Conservation (phyloP, 2,113 vertebrate species). For the Osmerus eperlanus region DNA sequence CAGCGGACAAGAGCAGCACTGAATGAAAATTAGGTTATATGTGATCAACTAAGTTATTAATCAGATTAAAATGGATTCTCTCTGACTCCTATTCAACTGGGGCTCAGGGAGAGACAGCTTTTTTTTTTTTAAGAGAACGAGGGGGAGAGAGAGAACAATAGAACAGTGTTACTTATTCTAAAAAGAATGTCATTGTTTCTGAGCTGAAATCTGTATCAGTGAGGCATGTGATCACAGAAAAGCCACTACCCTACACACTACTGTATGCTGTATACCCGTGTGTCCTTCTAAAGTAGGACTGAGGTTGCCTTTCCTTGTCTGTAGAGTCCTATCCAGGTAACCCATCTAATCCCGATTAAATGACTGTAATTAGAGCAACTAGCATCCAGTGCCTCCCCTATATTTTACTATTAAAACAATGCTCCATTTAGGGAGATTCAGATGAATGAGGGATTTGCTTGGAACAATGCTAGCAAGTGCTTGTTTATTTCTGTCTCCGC, state of each 20-base stretch:
- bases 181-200: conserved; percentile 57
- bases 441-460: conserved; percentile 70
- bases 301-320: conserved; percentile 58
- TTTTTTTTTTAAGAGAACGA: not conserved
- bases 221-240: conserved; percentile 7
- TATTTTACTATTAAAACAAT: conserved; percentile 76
- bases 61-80: conserved; percentile 99
- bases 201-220: conserved; percentile 47
- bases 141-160: conserved; percentile 63
- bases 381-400: conserved; percentile 61
- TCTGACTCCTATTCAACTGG: conserved; percentile 98
- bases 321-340: conserved; percentile 69
- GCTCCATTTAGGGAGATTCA: conserved; percentile 66
- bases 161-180: conserved; percentile 63
- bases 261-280: conserved; percentile 8
- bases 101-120: conserved; percentile 72
- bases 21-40: conserved; percentile 99
- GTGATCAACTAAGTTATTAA: conserved; percentile 99
- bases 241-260: conserved; percentile 5
- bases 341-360: conserved; percentile 79
- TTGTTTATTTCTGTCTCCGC: conserved; percentile 74
- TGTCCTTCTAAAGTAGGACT: conserved; percentile 29
- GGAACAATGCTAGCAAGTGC: conserved; percentile 65
- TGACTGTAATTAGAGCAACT: conserved; percentile 76
- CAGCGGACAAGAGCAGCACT: conserved; percentile 90